Percentiles rank a stretch among this genome's conserved stretches.
Conservation (phyloP, 2,888 invertebrate genomes). For the Carterocephalus palaemon region DNA sequence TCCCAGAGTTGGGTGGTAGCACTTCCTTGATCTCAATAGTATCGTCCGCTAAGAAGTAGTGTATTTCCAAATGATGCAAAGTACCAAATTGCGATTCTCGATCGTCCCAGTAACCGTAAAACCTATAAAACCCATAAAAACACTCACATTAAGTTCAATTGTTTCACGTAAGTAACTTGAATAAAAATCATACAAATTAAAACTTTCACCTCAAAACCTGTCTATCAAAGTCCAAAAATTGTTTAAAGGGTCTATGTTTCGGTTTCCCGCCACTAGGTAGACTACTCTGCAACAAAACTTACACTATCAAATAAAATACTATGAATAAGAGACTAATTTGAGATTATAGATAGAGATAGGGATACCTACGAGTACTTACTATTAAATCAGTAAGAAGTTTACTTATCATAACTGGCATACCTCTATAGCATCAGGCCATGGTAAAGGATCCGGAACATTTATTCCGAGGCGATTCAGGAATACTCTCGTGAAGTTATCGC, state of each 20-base stretch:
- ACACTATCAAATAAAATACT: conserved; percentile 2
- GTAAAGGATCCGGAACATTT: conserved; percentile 83
- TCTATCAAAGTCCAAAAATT: conserved; percentile 90
- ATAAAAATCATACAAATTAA: neutral
- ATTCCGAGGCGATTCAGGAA: conserved; percentile 92
- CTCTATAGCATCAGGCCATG: conserved; percentile 63
- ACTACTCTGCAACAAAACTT: conserved; percentile 57
- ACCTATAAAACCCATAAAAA: conserved; percentile 71
- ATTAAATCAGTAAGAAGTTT: neutral
- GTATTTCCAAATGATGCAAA: conserved; percentile 86
- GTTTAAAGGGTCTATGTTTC: conserved; percentile 82
- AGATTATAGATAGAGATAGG: neutral
- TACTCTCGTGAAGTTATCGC: conserved; percentile 91
- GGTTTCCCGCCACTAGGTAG: conserved; percentile 46
- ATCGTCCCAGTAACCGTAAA: conserved; percentile 95
- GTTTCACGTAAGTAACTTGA: no score
- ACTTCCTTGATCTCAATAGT: conserved; percentile 93
- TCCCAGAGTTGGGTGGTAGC: conserved; percentile 82
- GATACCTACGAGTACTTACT: neutral
- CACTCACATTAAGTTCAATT: no score
- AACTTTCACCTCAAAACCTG: conserved; percentile 75
- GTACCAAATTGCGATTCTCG: conserved; percentile 86
- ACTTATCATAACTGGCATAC: conserved; percentile 38
- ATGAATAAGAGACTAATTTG: no score
- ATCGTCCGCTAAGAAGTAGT: conserved; percentile 92